phyloP scores from a whole-genome alignment of 2,888 invertebrate genomes.

The Orthosia cruda region DNA sequence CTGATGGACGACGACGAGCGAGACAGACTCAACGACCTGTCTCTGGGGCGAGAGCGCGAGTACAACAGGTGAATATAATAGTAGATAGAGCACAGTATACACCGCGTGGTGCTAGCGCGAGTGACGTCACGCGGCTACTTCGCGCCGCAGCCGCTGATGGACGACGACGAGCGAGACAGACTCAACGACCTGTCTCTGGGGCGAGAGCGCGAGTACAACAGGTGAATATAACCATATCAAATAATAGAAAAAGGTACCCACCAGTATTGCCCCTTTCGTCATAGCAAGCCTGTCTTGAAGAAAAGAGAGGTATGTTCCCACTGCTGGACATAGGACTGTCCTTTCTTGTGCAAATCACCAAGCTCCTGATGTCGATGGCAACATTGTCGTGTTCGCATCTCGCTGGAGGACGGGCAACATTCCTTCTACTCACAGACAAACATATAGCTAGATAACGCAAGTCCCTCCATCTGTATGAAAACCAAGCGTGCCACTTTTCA shows the following conservation, averaged over 20 bases:
- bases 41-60: conserved; percentile 90
- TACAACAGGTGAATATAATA: too few relatives aligned
- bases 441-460: too few relatives aligned
- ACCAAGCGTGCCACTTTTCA: too few relatives aligned
- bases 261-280: background rate
- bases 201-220: conserved; percentile 90
- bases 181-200: conserved; percentile 91
- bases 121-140: conserved; percentile 83
- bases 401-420: too few relatives aligned
- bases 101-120: conserved; percentile 93
- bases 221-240: conserved; percentile 69
- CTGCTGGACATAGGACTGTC: too few relatives aligned
- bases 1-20: conserved; percentile 92
- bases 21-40: conserved; percentile 92
- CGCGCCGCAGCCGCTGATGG: conserved; percentile 73
- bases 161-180: conserved; percentile 93
- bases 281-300: too few relatives aligned
- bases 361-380: too few relatives aligned
- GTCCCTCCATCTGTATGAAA: too few relatives aligned
- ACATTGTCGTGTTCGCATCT: too few relatives aligned
- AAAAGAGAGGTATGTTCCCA: too few relatives aligned
- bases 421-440: too few relatives aligned
- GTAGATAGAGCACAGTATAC: conserved; percentile 93
- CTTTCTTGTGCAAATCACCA: too few relatives aligned
- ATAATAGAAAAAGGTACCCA: background rate